Evolutionary conservation across 1,140 invertebrate species (phyloP), one percentile per base, ranked within the genome.

Genomic region (Cotesia chilonis): DNA sequence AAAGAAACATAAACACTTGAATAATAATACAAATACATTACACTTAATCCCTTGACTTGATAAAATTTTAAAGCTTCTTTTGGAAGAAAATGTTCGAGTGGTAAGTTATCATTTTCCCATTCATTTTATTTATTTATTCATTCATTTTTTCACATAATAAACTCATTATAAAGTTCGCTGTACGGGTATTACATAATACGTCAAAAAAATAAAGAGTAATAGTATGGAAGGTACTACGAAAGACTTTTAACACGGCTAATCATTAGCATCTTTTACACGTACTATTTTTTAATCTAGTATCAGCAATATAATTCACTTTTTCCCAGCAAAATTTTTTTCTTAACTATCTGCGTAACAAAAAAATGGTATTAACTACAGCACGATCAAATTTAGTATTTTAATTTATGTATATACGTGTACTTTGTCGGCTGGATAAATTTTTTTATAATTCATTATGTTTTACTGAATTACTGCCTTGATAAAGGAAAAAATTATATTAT

Each of bases 1-100:
- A 28, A 28, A 1, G 20, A 28, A 28, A 28, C 14, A 54, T 4
- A 54, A 10, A 12, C 52, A 54, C 52, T 54, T 41, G 2, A 41
- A 41, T 6, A 41, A 41, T 41, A 41, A 41, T 41, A 54, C 14
- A 54, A 1, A 17, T 38, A 14, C 17, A n/a, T 37, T 28, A 72
- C 52, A 41, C 38, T 63, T 65, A 71, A 71, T 66, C n/a, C 38
- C 14, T 10, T 55, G 7, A 67, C 65, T 61, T 64, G 14, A 63
- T 55, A 38, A 59, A 75, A 74, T 77, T 80, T 81, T 71, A 73
- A 81, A 63, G 79, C 71, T 83, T 10, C 70, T 77, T 28, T 69
- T 83, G 65, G 81, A 83, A 67, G 79, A 81, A 71, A 75, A 77
- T 61, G 75, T 83, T 52, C 80, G 79, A 71, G 70, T 77, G 80